Conservation (phyloP, 1,140 invertebrate genomes). For the Dufourea novaeangliae region DNA sequence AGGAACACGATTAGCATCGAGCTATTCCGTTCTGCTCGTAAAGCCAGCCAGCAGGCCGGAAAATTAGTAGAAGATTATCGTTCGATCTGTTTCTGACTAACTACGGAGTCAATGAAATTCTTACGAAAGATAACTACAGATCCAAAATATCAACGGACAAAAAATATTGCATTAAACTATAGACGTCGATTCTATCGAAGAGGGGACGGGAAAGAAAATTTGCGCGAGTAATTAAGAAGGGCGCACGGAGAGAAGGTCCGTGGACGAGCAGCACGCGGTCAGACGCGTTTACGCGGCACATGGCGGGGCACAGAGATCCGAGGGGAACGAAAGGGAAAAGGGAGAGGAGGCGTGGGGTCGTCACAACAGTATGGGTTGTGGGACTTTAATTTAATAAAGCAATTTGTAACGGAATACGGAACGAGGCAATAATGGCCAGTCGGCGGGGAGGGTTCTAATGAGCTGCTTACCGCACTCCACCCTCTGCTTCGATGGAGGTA, state of each 20-base stretch:
- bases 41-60: not conserved
- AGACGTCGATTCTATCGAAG: too few relatives aligned
- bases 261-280: slow-evolving; percentile 47
- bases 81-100: not conserved
- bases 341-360: slow-evolving; percentile 56
- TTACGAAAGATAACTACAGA: too few relatives aligned
- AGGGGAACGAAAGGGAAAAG: slow-evolving; percentile 11
- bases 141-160: not conserved
- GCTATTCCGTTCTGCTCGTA: not conserved
- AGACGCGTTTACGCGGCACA: slow-evolving; percentile 51
- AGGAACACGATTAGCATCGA: slow-evolving; percentile 27
- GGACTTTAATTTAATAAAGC: slow-evolving; percentile 79
- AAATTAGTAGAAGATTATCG: slow-evolving; percentile 10
- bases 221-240: slow-evolving; percentile 34
- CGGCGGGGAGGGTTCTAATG: slow-evolving; percentile 80
- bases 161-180: not conserved
- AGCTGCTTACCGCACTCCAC: slow-evolving; percentile 80
- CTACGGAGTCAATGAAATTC: too few relatives aligned
- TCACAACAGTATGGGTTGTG: slow-evolving; percentile 72
- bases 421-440: slow-evolving; percentile 81
- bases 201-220: slow-evolving; percentile 21
- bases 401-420: slow-evolving; percentile 81
- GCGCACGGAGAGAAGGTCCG: not conserved
- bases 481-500: slow-evolving; percentile 62
- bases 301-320: slow-evolving; percentile 9